Conservation (phyloP, 2,113 vertebrate species). For the Clarias macrocephalus region DNA sequence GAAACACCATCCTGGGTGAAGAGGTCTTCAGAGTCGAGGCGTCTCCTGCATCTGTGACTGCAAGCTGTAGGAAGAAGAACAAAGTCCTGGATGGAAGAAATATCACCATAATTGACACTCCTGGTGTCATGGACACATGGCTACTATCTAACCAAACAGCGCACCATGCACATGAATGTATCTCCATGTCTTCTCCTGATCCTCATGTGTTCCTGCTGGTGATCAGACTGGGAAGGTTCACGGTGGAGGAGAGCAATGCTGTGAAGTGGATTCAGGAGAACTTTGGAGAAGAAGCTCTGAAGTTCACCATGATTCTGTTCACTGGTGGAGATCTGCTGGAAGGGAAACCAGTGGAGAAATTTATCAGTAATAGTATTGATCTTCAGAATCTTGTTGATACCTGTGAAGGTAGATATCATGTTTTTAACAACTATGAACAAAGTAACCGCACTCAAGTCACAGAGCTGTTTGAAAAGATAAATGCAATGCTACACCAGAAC, state of each 20-base stretch:
- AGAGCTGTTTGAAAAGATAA: constrained; percentile 17
- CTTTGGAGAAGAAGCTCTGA: too few species aligned
- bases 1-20: constrained; percentile 71
- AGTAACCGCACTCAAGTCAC: constrained; percentile 11
- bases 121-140: constrained; percentile 36
- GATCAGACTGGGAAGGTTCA: too few species aligned
- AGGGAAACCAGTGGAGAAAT: neutral
- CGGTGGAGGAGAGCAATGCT: too few species aligned
- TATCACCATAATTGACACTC: constrained; percentile 50
- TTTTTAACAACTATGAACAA: constrained; percentile 25
- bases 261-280: too few species aligned
- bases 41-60: constrained; percentile 66
- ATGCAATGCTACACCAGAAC: neutral
- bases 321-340: constrained; percentile 48
- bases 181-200: constrained; percentile 20
- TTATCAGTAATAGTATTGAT: neutral
- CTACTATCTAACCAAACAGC: neutral
- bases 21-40: too few species aligned
- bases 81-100: constrained; percentile 60
- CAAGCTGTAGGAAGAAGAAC: constrained; percentile 59
- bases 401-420: constrained; percentile 26
- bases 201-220: constrained; percentile 31
- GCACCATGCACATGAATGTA: constrained; percentile 10
- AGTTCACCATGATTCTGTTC: too few species aligned
- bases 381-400: neutral